Conservation (phyloP, 2,113 vertebrate species). For the Chunga burmeisteri region DNA sequence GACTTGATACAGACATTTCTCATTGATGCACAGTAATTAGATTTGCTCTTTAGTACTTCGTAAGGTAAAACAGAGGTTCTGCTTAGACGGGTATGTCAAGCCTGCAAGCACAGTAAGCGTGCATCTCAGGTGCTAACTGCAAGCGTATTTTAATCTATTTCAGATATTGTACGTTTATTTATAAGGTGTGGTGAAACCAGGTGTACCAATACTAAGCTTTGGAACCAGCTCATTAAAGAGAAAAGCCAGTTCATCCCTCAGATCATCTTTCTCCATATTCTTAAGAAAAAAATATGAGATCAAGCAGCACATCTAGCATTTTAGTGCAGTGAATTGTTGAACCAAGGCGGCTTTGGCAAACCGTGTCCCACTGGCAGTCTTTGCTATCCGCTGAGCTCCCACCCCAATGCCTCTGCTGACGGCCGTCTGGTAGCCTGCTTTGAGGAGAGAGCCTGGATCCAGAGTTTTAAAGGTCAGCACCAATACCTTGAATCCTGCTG, state of each 20-base stretch:
- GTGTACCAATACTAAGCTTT: background rate
- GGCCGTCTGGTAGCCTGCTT: background rate
- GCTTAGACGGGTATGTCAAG: background rate
- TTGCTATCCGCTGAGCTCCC: background rate
- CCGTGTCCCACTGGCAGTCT: rapidly evolving
- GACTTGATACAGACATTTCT: slow-evolving; percentile 24
- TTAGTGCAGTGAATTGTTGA: background rate
- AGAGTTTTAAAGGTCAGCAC: background rate
- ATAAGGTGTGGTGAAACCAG: background rate
- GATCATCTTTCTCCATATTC: background rate
- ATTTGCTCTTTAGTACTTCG: slow-evolving; percentile 47
- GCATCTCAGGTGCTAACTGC: background rate
- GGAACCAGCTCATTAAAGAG: background rate
- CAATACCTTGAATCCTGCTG: background rate
- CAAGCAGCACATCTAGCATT: background rate
- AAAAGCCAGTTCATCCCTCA: background rate
- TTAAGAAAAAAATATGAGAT: rapidly evolving
- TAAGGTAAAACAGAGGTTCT: slow-evolving; percentile 40
- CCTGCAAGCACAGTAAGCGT: background rate
- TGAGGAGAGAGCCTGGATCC: background rate
- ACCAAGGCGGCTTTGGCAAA: background rate
- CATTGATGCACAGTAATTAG: slow-evolving; percentile 38
- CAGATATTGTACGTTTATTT: background rate
- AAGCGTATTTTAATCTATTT: background rate
- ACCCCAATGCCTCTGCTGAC: background rate